Percentiles rank a stretch among this genome's conserved stretches.
Conservation (phyloP, 2,888 invertebrate genomes). For the Colletes collaris region DNA sequence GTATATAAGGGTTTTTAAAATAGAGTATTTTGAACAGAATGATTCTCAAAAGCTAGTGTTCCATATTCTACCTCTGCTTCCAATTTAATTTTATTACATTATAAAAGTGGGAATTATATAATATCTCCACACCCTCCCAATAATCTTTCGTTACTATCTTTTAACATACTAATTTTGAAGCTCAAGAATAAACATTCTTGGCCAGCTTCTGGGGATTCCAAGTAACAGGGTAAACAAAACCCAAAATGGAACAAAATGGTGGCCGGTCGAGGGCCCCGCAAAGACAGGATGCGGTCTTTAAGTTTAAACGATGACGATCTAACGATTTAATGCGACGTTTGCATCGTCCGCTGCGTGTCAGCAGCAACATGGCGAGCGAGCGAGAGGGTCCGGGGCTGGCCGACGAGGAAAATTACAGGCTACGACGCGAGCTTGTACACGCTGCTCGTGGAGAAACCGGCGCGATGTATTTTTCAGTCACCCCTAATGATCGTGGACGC, state of each 20-base stretch:
- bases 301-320: constrained; percentile 58
- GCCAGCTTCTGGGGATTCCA: too few species aligned
- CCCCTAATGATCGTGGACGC: constrained; percentile 62
- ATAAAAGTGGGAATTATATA: too few species aligned
- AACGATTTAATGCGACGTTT: constrained; percentile 72
- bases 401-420: constrained; percentile 66
- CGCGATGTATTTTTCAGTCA: constrained; percentile 60
- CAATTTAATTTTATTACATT: too few species aligned
- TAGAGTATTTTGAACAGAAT: too few species aligned
- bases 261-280: not conserved
- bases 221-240: too few species aligned
- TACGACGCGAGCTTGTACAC: constrained; percentile 58
- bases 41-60: too few species aligned
- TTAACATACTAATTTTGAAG: too few species aligned
- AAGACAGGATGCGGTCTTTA: constrained; percentile 61
- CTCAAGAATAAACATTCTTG: too few species aligned
- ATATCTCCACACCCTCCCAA: too few species aligned
- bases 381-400: constrained; percentile 25
- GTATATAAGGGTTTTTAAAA: too few species aligned
- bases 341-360: constrained; percentile 48
- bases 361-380: constrained; percentile 11
- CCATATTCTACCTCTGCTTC: too few species aligned
- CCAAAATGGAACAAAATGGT: constrained; percentile 19
- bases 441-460: constrained; percentile 48
- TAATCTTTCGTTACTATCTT: too few species aligned